Evolutionary conservation across 2,113 vertebrate genomes (phyloP).

Genomic region (Coregonus clupeaformis): DNA sequence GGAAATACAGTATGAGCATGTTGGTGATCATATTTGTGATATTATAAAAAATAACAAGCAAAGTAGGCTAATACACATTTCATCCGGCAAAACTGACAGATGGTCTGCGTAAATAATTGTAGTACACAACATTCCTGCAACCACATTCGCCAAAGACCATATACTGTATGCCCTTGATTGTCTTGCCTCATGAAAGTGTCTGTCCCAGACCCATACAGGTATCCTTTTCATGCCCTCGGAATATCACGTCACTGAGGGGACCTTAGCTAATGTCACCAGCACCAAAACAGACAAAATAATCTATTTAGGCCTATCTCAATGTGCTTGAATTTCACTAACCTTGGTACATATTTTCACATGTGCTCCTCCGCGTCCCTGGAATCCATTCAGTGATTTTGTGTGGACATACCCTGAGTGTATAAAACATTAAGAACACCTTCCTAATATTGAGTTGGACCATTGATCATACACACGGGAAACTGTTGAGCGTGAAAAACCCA

Average conservation of each 20-base stretch:
- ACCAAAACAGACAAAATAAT: conserved; percentile 28
- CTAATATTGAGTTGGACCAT: too few relatives aligned
- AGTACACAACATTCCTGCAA: too few relatives aligned
- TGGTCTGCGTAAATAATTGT: not conserved
- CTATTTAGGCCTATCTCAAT: conserved; percentile 19
- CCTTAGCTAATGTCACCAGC: conserved; percentile 27
- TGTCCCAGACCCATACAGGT: conserved; percentile 25
- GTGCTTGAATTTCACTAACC: conserved; percentile 30
- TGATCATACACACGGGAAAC: too few relatives aligned
- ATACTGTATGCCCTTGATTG: not conserved
- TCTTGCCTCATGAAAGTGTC: conserved; percentile 29
- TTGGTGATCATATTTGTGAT: not conserved
- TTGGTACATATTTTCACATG: not conserved
- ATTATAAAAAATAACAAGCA: not conserved
- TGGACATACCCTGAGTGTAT: not conserved
- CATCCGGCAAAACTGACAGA: not conserved
- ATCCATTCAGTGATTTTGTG: conserved; percentile 4
- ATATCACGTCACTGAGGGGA: conserved; percentile 30
- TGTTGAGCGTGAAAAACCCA: too few relatives aligned
- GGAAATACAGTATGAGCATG: not conserved
- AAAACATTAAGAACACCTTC: not conserved
- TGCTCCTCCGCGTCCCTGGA: conserved; percentile 6
- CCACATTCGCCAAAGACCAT: not conserved
- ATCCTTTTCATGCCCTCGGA: conserved; percentile 39
- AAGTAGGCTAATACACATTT: not conserved